Conservation (phyloP, 2,113 vertebrate species). For the Erpornis zantholeuca region DNA sequence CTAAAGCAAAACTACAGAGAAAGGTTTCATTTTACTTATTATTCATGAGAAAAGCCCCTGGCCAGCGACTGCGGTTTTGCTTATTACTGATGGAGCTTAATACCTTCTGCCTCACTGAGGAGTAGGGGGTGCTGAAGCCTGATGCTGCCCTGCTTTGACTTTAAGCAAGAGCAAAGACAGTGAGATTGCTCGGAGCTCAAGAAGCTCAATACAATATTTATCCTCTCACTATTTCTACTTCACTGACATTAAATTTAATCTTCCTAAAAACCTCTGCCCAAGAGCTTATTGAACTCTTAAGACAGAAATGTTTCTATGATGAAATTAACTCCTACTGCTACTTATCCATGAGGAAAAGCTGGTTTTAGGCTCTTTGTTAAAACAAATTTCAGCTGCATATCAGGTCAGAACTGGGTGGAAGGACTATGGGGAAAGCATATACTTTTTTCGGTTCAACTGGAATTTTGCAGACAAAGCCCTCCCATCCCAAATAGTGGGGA, state of each 20-base stretch:
- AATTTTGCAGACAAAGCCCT: not conserved
- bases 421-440: not conserved
- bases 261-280: not conserved
- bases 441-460: not conserved
- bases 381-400: not conserved
- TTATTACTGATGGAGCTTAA: not conserved
- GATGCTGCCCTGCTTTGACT: not conserved
- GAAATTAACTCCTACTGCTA: not conserved
- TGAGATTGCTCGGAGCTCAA: not conserved
- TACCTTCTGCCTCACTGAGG: not conserved
- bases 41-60: not conserved
- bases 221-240: not conserved
- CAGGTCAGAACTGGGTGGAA: not conserved
- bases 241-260: not conserved
- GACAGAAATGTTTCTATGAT: not conserved
- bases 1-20: not conserved
- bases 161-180: not conserved
- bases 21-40: not conserved
- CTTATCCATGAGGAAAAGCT: not conserved
- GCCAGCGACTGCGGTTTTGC: not conserved
- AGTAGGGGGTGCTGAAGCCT: not conserved
- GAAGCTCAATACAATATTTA: not conserved
- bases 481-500: not conserved
- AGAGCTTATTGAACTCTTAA: not conserved
- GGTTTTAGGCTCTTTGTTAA: not conserved